Conservation (phyloP, 2,797 vertebrate species). For the Lateolabrax maculatus region DNA sequence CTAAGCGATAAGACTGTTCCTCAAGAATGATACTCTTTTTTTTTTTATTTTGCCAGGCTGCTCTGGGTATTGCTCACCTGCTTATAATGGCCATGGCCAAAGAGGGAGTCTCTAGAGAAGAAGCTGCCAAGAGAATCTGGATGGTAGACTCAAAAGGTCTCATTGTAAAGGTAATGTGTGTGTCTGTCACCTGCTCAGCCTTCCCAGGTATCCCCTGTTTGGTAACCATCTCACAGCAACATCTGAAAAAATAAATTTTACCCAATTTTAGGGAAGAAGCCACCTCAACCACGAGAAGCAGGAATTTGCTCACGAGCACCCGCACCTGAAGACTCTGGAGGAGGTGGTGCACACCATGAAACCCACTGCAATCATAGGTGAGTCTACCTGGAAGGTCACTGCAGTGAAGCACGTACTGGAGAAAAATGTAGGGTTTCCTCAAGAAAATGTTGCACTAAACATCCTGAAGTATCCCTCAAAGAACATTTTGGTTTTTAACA, state of each 20-base stretch:
- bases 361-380: slow-evolving; percentile 96
- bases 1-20: neutral
- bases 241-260: neutral
- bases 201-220: no score
- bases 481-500: neutral
- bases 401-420: neutral
- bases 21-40: neutral
- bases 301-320: slow-evolving; percentile 94
- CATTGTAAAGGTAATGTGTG: slow-evolving; percentile 92
- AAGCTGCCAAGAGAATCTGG: slow-evolving; percentile 94
- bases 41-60: slow-evolving; percentile 86
- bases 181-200: neutral
- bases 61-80: slow-evolving; percentile 94
- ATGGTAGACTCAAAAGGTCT: slow-evolving; percentile 98
- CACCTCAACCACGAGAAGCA: slow-evolving; percentile 95
- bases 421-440: neutral
- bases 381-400: slow-evolving; percentile 23
- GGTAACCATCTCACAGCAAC: neutral
- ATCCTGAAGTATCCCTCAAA: neutral
- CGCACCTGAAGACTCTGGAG: slow-evolving; percentile 90
- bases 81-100: slow-evolving; percentile 97
- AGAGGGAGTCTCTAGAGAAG: slow-evolving; percentile 88
- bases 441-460: neutral
- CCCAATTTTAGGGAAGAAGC: slow-evolving; percentile 85
- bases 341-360: slow-evolving; percentile 94